A percentile compares a stretch with the other conserved stretches of the same genome.
phyloP scores from a whole-genome alignment of 1,140 invertebrate genomes.

The Parapsyche elsis region DNA sequence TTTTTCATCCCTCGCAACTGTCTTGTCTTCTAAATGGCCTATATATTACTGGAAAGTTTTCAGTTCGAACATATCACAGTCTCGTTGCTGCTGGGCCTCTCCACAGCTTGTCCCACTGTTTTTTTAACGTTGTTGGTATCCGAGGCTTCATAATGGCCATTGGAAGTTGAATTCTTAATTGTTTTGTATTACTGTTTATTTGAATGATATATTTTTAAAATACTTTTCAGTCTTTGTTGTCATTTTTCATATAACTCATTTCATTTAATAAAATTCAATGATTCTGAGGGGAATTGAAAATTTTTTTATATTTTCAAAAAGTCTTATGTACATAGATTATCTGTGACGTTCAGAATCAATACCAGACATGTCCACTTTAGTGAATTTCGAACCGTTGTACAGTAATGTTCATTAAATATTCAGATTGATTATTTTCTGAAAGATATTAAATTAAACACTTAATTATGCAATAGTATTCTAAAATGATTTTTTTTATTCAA shows the following conservation, averaged over 20 bases:
- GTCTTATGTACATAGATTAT: conserved; percentile 24
- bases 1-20: conserved; percentile 62
- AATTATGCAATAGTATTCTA: no score
- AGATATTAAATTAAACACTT: no score
- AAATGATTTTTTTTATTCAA: no score
- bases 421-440: no score
- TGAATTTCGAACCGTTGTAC: no score
- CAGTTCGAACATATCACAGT: conserved; percentile 32
- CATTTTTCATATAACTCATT: conserved; percentile 31
- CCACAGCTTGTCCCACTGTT: conserved; percentile 31
- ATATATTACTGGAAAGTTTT: conserved; percentile 15
- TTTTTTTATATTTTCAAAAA: conserved; percentile 27
- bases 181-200: conserved; percentile 23
- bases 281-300: background rate
- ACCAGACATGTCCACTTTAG: no score
- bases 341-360: no score
- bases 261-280: conserved; percentile 9
- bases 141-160: conserved; percentile 47
- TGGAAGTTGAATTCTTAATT: conserved; percentile 41
- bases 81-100: conserved; percentile 3
- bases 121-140: conserved; percentile 23
- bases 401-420: no score
- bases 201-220: conserved; percentile 19
- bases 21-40: conserved; percentile 54
- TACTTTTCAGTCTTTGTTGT: conserved; percentile 33